These are phyloP conservation scores for Oreochromis tanganicae DNA, from an alignment of 2,113 vertebrate species.

Conservation along the genomic window DNA sequence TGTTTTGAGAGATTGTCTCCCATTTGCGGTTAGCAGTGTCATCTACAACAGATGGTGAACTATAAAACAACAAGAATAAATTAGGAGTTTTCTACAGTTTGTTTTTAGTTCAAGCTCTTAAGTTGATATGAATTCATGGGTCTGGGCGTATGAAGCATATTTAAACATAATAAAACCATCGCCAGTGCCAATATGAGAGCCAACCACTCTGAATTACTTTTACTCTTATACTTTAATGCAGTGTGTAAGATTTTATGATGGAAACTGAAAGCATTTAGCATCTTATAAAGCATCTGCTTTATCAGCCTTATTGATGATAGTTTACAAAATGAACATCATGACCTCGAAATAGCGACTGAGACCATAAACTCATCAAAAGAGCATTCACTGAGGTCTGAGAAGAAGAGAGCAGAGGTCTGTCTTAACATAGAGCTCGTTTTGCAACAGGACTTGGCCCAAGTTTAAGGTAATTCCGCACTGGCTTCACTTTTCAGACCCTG, in stretches of 20 bases:
- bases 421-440: not conserved
- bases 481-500: not conserved
- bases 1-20: not conserved
- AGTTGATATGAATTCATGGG: not conserved
- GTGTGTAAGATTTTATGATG: not conserved
- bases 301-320: not conserved
- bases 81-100: not conserved
- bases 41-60: not conserved
- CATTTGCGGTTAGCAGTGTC: not conserved
- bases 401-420: not conserved
- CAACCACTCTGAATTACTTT: not conserved
- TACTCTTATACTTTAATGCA: not conserved
- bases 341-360: not conserved
- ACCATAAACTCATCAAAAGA: not conserved
- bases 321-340: not conserved
- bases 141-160: not conserved
- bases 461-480: accelerated
- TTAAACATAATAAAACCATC: not conserved
- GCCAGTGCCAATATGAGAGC: not conserved
- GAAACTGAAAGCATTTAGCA: not conserved
- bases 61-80: not conserved
- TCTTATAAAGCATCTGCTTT: not conserved
- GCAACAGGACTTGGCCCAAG: not conserved
- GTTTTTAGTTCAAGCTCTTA: not conserved
- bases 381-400: not conserved